These are phyloP conservation scores for Acleris holmiana DNA, from an alignment of 2,888 invertebrate genomes.

Conservation along the genomic window DNA sequence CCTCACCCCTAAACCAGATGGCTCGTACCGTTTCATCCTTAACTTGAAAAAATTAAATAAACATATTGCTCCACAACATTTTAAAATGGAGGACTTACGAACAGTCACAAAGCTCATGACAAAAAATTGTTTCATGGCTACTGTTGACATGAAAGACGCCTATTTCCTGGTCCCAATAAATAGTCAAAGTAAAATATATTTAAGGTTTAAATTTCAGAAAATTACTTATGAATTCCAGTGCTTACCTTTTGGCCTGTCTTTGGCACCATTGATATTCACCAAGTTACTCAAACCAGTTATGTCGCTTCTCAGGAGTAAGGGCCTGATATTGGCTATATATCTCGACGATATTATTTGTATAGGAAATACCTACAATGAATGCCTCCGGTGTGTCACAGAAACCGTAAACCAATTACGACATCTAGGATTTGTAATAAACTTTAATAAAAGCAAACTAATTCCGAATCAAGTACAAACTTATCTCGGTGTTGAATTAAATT, in stretches of 20 bases:
- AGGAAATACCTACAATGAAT: conserved; percentile 18
- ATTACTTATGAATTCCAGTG: conserved; percentile 36
- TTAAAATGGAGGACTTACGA: conserved; percentile 40
- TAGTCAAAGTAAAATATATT: conserved; percentile 1
- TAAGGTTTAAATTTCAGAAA: conserved; percentile 8
- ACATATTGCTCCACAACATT: conserved; percentile 31
- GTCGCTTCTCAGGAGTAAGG: conserved; percentile 26
- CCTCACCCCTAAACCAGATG: conserved; percentile 28
- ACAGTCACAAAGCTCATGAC: conserved; percentile 31
- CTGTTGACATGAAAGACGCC: too few relatives aligned
- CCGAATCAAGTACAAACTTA: conserved; percentile 23
- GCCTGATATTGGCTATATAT: conserved; percentile 19
- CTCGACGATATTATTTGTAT: conserved; percentile 37
- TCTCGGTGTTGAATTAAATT: conserved; percentile 32
- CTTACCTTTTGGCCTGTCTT: conserved; percentile 34
- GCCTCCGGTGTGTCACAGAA: conserved; percentile 1
- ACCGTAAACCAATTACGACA: conserved; percentile 4
- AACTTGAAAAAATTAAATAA: too few relatives aligned
- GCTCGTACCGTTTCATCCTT: conserved; percentile 31
- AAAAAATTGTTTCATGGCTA: too few relatives aligned
- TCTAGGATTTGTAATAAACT: conserved; percentile 35
- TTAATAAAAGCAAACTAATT: conserved; percentile 19
- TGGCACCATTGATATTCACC: conserved; percentile 36
- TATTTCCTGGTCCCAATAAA: too few relatives aligned
- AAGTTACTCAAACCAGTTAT: conserved; percentile 37